Conservation (phyloP, 2,113 vertebrate genomes). For the Peromyscus leucopus region DNA sequence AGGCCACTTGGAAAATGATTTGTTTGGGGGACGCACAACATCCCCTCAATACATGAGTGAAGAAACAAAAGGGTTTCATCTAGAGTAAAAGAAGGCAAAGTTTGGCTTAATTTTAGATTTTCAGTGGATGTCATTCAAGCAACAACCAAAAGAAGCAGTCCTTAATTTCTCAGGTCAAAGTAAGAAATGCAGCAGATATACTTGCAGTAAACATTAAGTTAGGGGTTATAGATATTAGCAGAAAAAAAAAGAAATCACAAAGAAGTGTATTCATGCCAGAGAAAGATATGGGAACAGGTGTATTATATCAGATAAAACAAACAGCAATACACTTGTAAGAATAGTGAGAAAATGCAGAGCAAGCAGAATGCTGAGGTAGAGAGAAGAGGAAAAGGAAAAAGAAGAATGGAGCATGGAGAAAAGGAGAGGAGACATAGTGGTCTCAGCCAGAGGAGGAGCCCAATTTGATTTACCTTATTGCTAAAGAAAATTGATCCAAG, state of each 20-base stretch:
- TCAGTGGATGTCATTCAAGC: background rate
- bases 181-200: background rate
- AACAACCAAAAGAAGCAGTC: background rate
- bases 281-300: background rate
- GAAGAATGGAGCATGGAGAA: background rate
- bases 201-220: background rate
- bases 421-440: background rate
- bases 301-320: background rate
- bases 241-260: background rate
- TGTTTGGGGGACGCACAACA: background rate
- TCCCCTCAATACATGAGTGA: background rate
- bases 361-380: background rate
- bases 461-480: background rate
- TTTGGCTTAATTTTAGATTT: background rate
- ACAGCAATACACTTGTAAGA: background rate
- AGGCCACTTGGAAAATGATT: background rate
- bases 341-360: background rate
- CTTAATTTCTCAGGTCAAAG: background rate
- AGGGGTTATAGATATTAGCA: background rate
- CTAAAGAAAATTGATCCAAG: background rate
- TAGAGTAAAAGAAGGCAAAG: background rate
- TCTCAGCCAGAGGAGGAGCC: too few species aligned
- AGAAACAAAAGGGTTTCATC: background rate
- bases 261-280: background rate
- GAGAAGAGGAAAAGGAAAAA: background rate